Evolutionary conservation across 1,140 invertebrate species (phyloP), one percentile per base, ranked within the genome.

Genomic region (Papilio machaon): DNA sequence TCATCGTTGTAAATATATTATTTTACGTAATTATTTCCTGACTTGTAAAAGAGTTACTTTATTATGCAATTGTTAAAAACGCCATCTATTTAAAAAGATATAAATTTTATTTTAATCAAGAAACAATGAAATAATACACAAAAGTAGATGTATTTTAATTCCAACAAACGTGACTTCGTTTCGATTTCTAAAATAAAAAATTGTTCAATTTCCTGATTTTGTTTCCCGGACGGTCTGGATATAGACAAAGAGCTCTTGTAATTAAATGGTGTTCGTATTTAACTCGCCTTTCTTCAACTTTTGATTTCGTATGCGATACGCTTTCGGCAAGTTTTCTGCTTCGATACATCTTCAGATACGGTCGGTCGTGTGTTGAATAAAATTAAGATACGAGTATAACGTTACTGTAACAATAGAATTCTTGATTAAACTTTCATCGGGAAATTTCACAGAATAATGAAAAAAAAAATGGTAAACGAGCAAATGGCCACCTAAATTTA

Each of bases 251-350:
- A 70, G 30, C 30, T n/a, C 47, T 49, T 30, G 47, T 76, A 76
- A 76, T 76, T 76, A 76, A 76, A 76, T 76, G 7, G 13, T 13
- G 73, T 76, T 76, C n/a, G n/a, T 76, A 15, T 76, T 47, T 76
- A 23, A 49, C 19, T 52, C 46, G 8, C 46, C 11, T 49, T 52
- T 76, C 74, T 76, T 49, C 74, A 9, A 52, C 43, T 76, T 76
- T 76, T 76, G 54, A 52, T 76, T 76, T 52, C 19, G 74, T 76
- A 76, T 76, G 74, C 74, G 74, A 76, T 30, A 30, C 74, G 74
- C 43, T 52, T 76, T 52, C 74, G 43, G 43, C 46, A 76, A 76
- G 47, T 76, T 76, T 76, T 52, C 47, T 54, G 19, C 19, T 23
- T 52, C 43, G 74, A 52, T 76, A 76, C 74, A 76, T 76, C 74